Percentiles rank a stretch among this genome's conserved stretches.
phyloP scores from a whole-genome alignment of 1,140 invertebrate genomes.

The Magallana angulata region DNA sequence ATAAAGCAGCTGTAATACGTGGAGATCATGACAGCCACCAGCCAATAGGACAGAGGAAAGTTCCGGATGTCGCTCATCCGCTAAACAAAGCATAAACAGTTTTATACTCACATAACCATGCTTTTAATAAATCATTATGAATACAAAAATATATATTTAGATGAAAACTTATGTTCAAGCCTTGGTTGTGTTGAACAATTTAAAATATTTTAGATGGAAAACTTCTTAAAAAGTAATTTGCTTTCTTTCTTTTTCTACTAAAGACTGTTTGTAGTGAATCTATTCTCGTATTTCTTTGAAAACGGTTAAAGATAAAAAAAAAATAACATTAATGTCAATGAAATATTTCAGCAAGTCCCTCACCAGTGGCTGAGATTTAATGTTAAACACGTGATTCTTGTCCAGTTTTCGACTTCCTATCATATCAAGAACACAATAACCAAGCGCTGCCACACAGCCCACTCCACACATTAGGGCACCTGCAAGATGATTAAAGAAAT shows the following conservation, averaged over 20 bases:
- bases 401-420: constrained; percentile 8
- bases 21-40: constrained; percentile 38
- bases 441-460: constrained; percentile 3
- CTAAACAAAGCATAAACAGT: background rate
- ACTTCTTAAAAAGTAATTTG: too few species aligned
- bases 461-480: constrained; percentile 1
- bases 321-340: too few species aligned
- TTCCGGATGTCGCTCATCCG: constrained; percentile 38
- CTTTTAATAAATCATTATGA: too few species aligned
- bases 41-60: constrained; percentile 45
- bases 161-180: too few species aligned
- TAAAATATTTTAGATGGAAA: too few species aligned
- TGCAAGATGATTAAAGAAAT: background rate
- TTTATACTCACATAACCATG: too few species aligned
- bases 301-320: too few species aligned
- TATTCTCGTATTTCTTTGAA: too few species aligned
- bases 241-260: too few species aligned
- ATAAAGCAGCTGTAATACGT: constrained; percentile 50
- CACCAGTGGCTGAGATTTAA: constrained; percentile 11
- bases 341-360: background rate
- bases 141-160: too few species aligned
- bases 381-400: background rate
- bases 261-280: too few species aligned
- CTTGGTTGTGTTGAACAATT: too few species aligned
- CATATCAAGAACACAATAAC: constrained; percentile 18